Base-by-base conservation (phyloP, 2,113 vertebrate species). In the Bambusicola thoracicus region DNA sequence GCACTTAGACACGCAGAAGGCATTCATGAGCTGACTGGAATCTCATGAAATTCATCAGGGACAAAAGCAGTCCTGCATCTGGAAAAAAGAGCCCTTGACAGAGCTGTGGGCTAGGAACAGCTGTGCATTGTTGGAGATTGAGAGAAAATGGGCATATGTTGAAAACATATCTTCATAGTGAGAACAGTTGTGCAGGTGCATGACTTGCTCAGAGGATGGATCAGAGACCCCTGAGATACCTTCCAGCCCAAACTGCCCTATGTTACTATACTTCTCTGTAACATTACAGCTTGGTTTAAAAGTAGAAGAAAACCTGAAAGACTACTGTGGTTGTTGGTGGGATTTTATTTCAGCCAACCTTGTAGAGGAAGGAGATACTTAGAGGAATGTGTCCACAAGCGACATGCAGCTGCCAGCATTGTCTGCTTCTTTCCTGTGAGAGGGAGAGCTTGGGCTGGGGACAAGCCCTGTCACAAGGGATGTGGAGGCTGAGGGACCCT, bases 381-480 rank as follows among this genome's bases (percentile, higher is more conserved):
- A 41, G 38, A 62, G 30, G 62, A 70, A 69, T 30, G 25, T 51
- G 20, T 15, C 32, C 6, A 3, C 18, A 44, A 9, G 15, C 51
- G 14, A 7, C 21, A 36, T 61, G 44, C 19, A 63, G 32, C 34
- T 30, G 48, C 15, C 11, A 11, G n/a, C 48, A 44, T 6, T 62
- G 22, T 44, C 29, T 19, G 11, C 36, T 65, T 61, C 3, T n/a
- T 87, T 5, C 3, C 41, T 51, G 8, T 16, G 22, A 25, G 3
- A 70, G 30, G 14, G 70, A 78, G 24, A 75, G 24, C 25, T 38
- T 85, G 32, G 7, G 6, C 15, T 67, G 51, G n/a, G 10, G 15
- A 40, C 21, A 15, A 25, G 55, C 20, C 16, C 27, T 8, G 0
- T 15, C 3, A 0, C 6, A n/a, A 24, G 27, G 15, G 74, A 63